These are phyloP conservation scores for Dendroctonus valens DNA, from an alignment of 1,140 invertebrate species.

Conservation along the genomic window DNA sequence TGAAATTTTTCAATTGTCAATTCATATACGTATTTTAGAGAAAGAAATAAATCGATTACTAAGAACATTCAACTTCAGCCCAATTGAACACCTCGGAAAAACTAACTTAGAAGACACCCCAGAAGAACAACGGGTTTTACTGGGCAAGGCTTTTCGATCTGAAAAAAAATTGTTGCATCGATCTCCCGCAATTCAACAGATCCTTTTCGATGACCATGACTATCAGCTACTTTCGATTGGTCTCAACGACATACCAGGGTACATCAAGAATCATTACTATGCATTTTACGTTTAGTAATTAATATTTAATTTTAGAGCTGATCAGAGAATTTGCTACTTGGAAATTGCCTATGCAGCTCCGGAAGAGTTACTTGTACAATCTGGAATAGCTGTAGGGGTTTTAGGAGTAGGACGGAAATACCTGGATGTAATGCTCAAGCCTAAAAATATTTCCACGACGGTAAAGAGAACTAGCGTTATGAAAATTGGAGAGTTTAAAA, in stretches of 20 bases:
- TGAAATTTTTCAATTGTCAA: too few species aligned
- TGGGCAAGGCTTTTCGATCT: conserved; percentile 38
- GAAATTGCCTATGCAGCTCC: conserved; percentile 45
- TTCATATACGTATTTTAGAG: conserved; percentile 49
- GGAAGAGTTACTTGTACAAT: conserved; percentile 42
- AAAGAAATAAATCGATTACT: conserved; percentile 60
- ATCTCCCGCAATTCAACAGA: conserved; percentile 45
- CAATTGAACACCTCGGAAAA: conserved; percentile 48
- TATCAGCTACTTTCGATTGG: conserved; percentile 46
- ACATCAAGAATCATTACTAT: conserved; percentile 8
- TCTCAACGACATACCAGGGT: conserved; percentile 42
- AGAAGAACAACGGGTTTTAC: conserved; percentile 42
- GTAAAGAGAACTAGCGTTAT: conserved; percentile 32
- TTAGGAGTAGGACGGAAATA: conserved; percentile 44
- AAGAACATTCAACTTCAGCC: conserved; percentile 59
- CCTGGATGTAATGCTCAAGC: conserved; percentile 43
- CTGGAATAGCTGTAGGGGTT: conserved; percentile 45
- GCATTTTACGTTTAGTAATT: background rate
- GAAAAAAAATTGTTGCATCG: conserved; percentile 45
- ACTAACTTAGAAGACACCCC: conserved; percentile 40
- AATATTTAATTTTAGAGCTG: conserved; percentile 15
- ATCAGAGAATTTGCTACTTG: conserved; percentile 41
- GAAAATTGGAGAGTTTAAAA: conserved; percentile 36
- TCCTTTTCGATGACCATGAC: conserved; percentile 45
- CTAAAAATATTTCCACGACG: conserved; percentile 39